A percentile compares a stretch with the other conserved stretches of the same genome.
Evolutionary conservation across 2,888 invertebrate genomes (phyloP).

Genomic region (Melipona bicolor): DNA sequence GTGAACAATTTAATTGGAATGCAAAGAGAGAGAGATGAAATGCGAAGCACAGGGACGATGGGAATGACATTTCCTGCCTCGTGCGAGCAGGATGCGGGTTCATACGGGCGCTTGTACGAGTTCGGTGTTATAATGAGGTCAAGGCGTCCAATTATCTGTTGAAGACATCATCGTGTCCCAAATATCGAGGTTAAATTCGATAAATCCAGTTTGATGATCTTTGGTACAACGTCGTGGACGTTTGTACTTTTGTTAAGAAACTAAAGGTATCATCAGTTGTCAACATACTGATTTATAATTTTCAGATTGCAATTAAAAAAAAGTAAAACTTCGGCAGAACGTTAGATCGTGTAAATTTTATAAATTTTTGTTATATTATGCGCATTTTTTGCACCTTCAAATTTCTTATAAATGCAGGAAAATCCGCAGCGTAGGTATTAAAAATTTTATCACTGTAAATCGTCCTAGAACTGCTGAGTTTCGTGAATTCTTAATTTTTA

Average conservation of each 20-base stretch:
- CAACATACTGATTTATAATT: too few species aligned
- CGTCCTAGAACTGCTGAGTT: too few species aligned
- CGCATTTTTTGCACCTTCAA: too few species aligned
- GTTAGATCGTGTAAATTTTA: too few species aligned
- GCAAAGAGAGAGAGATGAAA: constrained; percentile 28
- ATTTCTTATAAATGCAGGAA: too few species aligned
- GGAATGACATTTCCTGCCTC: constrained; percentile 58
- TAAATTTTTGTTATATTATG: too few species aligned
- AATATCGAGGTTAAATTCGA: constrained; percentile 31
- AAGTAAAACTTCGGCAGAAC: too few species aligned
- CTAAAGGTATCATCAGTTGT: background rate
- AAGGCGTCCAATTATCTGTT: constrained; percentile 51
- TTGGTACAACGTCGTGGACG: background rate
- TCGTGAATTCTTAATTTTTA: too few species aligned
- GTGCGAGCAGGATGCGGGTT: constrained; percentile 51
- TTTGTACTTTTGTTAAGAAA: background rate
- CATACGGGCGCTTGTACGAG: constrained; percentile 44
- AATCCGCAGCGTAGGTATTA: too few species aligned
- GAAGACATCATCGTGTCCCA: constrained; percentile 34
- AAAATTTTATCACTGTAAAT: too few species aligned
- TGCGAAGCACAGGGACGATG: constrained; percentile 1
- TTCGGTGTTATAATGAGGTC: constrained; percentile 54
- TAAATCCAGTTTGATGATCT: background rate
- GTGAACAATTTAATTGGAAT: constrained; percentile 38
- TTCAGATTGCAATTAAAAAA: too few species aligned